phyloP scores from a whole-genome alignment of 2,113 vertebrate genomes.

The Ifrita kowaldi region DNA sequence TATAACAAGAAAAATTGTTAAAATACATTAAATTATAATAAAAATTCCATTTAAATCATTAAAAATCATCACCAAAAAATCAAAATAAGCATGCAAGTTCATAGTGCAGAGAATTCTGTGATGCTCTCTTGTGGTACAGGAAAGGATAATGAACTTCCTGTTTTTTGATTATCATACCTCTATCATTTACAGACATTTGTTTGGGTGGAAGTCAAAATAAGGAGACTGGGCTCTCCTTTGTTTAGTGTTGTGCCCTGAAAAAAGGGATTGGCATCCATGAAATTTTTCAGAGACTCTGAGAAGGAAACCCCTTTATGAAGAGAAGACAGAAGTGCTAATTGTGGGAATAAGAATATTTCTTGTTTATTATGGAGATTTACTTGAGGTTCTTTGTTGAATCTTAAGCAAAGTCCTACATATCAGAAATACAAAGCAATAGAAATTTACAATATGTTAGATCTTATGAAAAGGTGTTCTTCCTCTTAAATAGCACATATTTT shows the following conservation, averaged over 20 bases:
- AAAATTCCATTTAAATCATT: background rate
- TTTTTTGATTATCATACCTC: background rate
- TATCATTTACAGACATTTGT: background rate
- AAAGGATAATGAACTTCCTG: background rate
- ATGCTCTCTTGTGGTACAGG: background rate
- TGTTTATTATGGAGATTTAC: background rate
- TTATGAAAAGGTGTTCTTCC: background rate
- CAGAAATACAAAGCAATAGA: background rate
- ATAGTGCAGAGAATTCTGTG: background rate
- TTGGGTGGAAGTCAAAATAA: background rate
- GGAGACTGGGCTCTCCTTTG: background rate
- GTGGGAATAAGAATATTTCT: background rate
- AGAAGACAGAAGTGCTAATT: background rate
- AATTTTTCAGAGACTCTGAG: background rate
- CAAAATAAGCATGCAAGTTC: background rate
- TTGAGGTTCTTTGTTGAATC: background rate
- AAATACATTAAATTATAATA: background rate
- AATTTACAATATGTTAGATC: background rate
- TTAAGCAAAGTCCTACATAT: background rate
- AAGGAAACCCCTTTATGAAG: background rate
- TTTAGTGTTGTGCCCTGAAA: background rate
- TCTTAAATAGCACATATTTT: background rate
- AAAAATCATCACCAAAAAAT: background rate
- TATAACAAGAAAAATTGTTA: background rate
- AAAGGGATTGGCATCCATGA: background rate